Evolutionary conservation across 2,797 vertebrate genomes (phyloP).

Genomic region (Babyrousa celebensis): DNA sequence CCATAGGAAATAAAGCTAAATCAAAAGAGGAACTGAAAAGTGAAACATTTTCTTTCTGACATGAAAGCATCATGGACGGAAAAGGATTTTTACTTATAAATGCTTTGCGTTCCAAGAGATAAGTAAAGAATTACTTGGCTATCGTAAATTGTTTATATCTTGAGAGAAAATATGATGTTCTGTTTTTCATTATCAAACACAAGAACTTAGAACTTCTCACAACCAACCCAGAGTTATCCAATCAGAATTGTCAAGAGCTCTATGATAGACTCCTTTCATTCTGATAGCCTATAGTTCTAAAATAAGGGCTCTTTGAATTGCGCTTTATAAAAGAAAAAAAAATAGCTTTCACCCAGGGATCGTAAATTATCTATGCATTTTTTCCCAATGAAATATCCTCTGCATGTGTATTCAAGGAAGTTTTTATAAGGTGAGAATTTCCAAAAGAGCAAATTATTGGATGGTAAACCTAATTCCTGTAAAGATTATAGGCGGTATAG

Average conservation of each 20-base stretch:
- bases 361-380: conserved; percentile 13
- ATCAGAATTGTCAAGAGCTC: neutral
- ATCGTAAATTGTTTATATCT: neutral
- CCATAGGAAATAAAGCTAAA: neutral
- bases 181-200: neutral
- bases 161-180: neutral
- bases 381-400: neutral
- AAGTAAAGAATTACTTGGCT: neutral
- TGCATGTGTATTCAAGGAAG: neutral
- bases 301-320: neutral
- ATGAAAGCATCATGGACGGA: neutral
- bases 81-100: neutral
- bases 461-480: neutral
- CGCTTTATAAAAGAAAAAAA: neutral
- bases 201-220: neutral
- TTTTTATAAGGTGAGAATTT: neutral
- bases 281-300: neutral
- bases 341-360: neutral
- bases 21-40: neutral
- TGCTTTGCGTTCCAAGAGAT: neutral
- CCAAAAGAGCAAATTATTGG: neutral
- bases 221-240: neutral
- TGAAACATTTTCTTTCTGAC: neutral
- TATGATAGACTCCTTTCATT: neutral
- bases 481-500: neutral